Conservation (phyloP, 2,888 invertebrate genomes). For the Baccha elongata region DNA sequence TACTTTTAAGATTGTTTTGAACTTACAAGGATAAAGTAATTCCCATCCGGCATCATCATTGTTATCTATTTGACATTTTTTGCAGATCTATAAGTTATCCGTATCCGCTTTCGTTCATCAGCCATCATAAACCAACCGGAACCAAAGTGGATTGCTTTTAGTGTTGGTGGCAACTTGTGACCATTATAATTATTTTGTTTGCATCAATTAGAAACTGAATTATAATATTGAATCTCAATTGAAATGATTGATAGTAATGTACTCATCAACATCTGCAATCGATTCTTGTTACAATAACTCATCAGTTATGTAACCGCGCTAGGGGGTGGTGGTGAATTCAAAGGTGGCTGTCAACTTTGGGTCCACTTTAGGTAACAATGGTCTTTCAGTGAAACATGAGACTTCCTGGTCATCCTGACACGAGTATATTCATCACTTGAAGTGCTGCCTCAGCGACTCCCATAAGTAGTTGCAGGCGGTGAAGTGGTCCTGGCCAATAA, state of each 20-base stretch:
- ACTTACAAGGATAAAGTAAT: conserved; percentile 15
- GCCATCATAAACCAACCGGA: not conserved
- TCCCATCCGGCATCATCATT: not conserved
- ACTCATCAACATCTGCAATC: conserved; percentile 28
- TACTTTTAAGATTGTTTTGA: conserved; percentile 21
- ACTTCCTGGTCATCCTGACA: conserved; percentile 38
- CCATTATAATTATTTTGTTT: conserved; percentile 34
- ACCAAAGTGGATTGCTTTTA: not conserved
- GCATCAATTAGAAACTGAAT: conserved; percentile 59
- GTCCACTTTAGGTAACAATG: conserved; percentile 53
- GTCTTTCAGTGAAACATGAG: conserved; percentile 53
- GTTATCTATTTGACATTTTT: conserved; percentile 42
- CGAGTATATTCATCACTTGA: conserved; percentile 54
- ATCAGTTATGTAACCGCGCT: not conserved
- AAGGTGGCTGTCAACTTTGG: conserved; percentile 4
- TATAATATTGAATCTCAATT: conserved; percentile 51
- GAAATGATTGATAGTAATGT: conserved; percentile 40
- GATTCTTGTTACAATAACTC: conserved; percentile 19
- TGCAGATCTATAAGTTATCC: conserved; percentile 5
- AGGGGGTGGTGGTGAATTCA: not conserved
- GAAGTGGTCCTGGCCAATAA: conserved; percentile 16
- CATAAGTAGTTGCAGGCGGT: conserved; percentile 25
- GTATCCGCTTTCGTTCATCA: conserved; percentile 1
- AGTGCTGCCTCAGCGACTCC: conserved; percentile 14
- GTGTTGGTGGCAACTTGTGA: conserved; percentile 2